A percentile compares a stretch with the other conserved stretches of the same genome.
phyloP scores from a whole-genome alignment of 2,113 vertebrate species.

The Odontophorus gujanensis region DNA sequence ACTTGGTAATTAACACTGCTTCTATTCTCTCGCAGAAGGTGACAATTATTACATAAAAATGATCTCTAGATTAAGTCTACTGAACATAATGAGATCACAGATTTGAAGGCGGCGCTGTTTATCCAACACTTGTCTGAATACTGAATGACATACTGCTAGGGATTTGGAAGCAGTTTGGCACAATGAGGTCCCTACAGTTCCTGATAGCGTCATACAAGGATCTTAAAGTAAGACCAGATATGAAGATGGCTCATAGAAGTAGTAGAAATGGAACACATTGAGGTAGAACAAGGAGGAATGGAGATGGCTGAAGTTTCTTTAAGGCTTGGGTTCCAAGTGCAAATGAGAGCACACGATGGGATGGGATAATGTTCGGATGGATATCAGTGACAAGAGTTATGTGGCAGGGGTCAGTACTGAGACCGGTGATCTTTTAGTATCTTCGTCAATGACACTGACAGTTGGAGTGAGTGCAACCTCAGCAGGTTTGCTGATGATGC shows the following conservation, averaged over 20 bases:
- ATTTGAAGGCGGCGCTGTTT: background rate
- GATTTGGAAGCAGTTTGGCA: background rate
- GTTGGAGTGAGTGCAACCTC: no score
- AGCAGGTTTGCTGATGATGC: no score
- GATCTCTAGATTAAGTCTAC: background rate
- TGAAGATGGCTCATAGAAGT: background rate
- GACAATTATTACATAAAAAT: background rate
- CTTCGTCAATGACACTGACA: no score
- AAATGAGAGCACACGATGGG: background rate
- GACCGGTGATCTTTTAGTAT: no score
- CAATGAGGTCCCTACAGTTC: background rate
- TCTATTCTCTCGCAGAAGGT: background rate
- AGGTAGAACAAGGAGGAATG: background rate
- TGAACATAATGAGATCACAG: background rate
- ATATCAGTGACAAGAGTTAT: no score
- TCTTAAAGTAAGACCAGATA: background rate
- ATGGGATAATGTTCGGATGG: background rate
- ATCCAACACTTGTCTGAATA: background rate
- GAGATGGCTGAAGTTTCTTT: background rate
- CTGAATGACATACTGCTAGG: background rate
- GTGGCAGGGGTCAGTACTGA: no score
- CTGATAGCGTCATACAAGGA: background rate
- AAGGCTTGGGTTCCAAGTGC: background rate
- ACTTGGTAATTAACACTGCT: background rate
- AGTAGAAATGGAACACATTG: background rate